Evolutionary conservation across 2,888 invertebrate genomes (phyloP).

Genomic region (Agonum fuliginosum): DNA sequence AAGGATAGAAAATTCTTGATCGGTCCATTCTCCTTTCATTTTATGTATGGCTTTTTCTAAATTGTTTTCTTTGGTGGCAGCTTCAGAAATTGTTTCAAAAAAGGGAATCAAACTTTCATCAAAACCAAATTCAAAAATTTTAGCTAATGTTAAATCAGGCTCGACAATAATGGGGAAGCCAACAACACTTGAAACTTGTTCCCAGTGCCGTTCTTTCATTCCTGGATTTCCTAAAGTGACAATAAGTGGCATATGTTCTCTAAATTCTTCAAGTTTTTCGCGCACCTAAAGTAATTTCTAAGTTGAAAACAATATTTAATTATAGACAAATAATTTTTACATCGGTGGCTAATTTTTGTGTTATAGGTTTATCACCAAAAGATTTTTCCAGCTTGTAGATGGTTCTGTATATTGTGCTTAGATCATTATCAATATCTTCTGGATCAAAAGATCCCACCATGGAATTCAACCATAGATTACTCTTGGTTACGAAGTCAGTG

Average conservation of each 20-base stretch:
- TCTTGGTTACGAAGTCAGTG: constrained; percentile 88
- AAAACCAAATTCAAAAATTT: constrained; percentile 92
- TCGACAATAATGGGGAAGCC: constrained; percentile 94
- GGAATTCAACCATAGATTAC: constrained; percentile 89
- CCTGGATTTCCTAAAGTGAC: constrained; percentile 96
- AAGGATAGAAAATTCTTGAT: constrained; percentile 83
- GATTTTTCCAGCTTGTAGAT: constrained; percentile 92
- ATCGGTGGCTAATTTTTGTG: constrained; percentile 82
- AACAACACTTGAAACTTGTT: constrained; percentile 94
- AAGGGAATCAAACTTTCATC: constrained; percentile 91
- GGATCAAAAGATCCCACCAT: constrained; percentile 91
- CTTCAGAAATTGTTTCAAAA: constrained; percentile 94
- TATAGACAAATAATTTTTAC: constrained; percentile 69
- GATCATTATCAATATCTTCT: constrained; percentile 89
- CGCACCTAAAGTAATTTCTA: constrained; percentile 71
- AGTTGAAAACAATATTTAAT: not conserved
- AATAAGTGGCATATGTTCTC: constrained; percentile 92
- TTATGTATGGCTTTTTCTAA: constrained; percentile 90
- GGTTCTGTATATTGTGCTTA: constrained; percentile 81
- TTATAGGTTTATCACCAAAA: constrained; percentile 85
- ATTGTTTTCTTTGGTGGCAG: constrained; percentile 96
- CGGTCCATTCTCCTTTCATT: constrained; percentile 95
- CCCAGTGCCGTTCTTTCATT: constrained; percentile 94
- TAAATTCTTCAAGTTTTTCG: constrained; percentile 89
- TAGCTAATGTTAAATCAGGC: constrained; percentile 86